Base-by-base conservation (phyloP, 2,888 invertebrate species). In the Rhagium mordax region DNA sequence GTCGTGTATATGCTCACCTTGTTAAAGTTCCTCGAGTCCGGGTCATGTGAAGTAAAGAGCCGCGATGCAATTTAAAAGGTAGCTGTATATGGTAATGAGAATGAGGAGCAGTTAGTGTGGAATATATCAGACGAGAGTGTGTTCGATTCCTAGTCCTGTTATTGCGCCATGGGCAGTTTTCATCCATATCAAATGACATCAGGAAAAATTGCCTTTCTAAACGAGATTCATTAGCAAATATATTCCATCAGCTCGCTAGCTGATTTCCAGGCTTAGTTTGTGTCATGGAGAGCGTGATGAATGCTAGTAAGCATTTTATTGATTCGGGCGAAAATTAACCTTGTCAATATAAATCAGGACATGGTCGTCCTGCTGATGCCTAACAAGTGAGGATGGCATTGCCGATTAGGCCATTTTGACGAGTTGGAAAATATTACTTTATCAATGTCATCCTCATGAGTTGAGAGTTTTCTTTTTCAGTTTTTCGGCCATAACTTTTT, bases 51-150 rank as follows among this genome's bases (percentile, higher is more conserved):
- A 27, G 61, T 20, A 64, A 49, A 49, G 29, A 49, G 16, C 51
- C 8, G 15, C 20, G 64, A 18, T 49, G 29, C 48, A 64, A 64
- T 49, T 64, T 64, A 49, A 64, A 61, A 64, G 49, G 64, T 64
- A 64, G 64, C 64, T 49, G 64, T 64, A 64, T 64, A 64, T 64
- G 49, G 64, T 64, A 64, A 64, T 49, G 51, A 64, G 29, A 29
- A 64, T 49, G 51, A 64, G 29, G 18, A 3, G 27, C 29, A 27
- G 64, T 21, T 61, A 48, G 48, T 48, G 61, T 13, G n/a, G 60
- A 20, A 41, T 27, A 29, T 21, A 49, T 64, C 51, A 15, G 49
- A 7, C 27, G 29, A 49, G 64, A 29, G 61, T 20, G 16, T 27
- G 41, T 47, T 13, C 59, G 15, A 29, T 59, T 29, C 47, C 21